Evolutionary conservation across 2,113 vertebrate species (phyloP).

Genomic region (Eretmochelys imbricata): DNA sequence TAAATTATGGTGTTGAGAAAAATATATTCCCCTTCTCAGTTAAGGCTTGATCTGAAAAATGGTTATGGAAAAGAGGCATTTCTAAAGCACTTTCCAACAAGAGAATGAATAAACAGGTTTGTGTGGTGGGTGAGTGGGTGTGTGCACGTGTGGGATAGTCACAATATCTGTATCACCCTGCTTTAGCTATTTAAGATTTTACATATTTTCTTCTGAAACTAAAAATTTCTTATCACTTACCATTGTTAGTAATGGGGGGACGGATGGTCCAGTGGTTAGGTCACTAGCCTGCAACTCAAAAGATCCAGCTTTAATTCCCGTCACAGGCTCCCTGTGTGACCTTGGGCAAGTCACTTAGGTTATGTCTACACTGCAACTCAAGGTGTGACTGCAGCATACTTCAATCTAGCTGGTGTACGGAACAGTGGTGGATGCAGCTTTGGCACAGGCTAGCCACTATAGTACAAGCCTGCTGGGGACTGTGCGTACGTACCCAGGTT

Average conservation of each 20-base stretch:
- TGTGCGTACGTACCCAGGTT: not conserved
- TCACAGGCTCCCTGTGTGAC: not conserved
- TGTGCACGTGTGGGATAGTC: not conserved
- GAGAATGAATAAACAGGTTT: rapidly evolving
- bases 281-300: rapidly evolving
- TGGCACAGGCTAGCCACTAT: not conserved
- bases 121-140: not conserved
- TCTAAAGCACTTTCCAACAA: not conserved
- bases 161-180: rapidly evolving
- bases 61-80: not conserved
- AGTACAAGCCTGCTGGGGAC: not conserved
- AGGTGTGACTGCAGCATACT: not conserved
- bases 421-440: not conserved
- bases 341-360: not conserved
- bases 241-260: rapidly evolving
- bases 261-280: not conserved
- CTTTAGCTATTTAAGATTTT: not conserved
- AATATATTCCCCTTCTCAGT: not conserved
- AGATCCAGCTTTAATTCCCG: rapidly evolving
- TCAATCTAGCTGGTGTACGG: not conserved
- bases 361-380: not conserved
- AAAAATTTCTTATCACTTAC: rapidly evolving
- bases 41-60: not conserved
- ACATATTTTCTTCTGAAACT: not conserved
- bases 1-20: not conserved